Percentiles rank a stretch among this genome's conserved stretches.
Conservation (phyloP, 2,113 vertebrate species). For the Prionailurus viverrinus region DNA sequence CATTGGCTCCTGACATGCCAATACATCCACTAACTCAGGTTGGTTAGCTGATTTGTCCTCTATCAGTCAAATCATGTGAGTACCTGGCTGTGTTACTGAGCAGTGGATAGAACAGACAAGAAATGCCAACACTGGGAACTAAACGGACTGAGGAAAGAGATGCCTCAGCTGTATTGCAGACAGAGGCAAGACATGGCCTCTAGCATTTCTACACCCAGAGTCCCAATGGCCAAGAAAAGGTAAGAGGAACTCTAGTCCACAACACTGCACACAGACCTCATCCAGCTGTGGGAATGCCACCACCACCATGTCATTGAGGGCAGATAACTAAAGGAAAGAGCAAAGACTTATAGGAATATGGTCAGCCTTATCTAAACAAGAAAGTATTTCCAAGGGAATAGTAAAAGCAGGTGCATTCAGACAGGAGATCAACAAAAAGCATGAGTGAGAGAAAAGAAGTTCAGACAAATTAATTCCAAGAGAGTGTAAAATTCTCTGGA, state of each 20-base stretch:
- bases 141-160: neutral
- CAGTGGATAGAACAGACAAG: neutral
- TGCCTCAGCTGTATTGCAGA: neutral
- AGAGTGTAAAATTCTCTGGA: slow-evolving; percentile 25
- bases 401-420: neutral
- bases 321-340: neutral
- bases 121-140: neutral
- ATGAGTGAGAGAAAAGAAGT: neutral
- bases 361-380: neutral
- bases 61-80: neutral
- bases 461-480: slow-evolving; percentile 31
- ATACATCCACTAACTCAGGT: neutral
- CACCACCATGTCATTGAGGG: neutral
- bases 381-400: neutral
- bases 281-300: neutral
- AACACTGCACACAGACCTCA: neutral
- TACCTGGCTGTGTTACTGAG: neutral
- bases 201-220: neutral
- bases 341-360: neutral
- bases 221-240: neutral
- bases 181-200: neutral
- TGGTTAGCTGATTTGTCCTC: neutral
- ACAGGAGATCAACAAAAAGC: slow-evolving; percentile 49
- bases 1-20: neutral
- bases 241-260: neutral